Evolutionary conservation across 2,113 vertebrate genomes (phyloP), one percentile per base, ranked within the genome.

Genomic region (Oenanthe oenanthe): DNA sequence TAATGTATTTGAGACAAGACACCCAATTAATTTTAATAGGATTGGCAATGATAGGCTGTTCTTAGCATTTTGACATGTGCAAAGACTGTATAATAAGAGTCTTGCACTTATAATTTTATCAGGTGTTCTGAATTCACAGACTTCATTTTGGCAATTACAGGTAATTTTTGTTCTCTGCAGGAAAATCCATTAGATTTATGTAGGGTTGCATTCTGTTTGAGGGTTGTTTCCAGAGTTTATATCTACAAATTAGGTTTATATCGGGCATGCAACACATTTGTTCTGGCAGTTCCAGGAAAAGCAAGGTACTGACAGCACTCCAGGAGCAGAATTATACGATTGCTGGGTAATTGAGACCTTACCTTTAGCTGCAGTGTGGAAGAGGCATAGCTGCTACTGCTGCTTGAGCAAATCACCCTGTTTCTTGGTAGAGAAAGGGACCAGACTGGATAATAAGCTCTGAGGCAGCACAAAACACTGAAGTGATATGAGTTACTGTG

Each of bases 231-330:
- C 36, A 79, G 57, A 68, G 45, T 40, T 92, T 29, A 18, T 75
- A 42, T 56, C 29, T 75, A 65, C 0, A 0, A 83, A 91, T 80
- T 77, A 70, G 12, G 12, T 87, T 78, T 81, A 17, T 81, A 71
- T 54, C 45, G 8, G 0, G 1, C 32, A 77, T 32, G 8, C 40
- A 65, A 65, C n/a, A 50, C 40, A 45, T 84, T 84, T 85, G 42
- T 85, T 77, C 53, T 85, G 60, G 26, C 61, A 84, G 28, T 91
- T 94, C 81, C 77, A 81, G 77, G 68, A 89, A 91, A 89, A 74
- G 5, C 31, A 82, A 71, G 18, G 34, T 56, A 45, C 79, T 67
- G 78, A 75, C 34, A 60, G 16, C 8, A 18, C 20, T 90, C 32
- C 5, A 8, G 26, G 34, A 92, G 10, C 42, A 94, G 42, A 86